Evolutionary conservation across 2,888 invertebrate species (phyloP).

Genomic region (Nymphalis c-album): DNA sequence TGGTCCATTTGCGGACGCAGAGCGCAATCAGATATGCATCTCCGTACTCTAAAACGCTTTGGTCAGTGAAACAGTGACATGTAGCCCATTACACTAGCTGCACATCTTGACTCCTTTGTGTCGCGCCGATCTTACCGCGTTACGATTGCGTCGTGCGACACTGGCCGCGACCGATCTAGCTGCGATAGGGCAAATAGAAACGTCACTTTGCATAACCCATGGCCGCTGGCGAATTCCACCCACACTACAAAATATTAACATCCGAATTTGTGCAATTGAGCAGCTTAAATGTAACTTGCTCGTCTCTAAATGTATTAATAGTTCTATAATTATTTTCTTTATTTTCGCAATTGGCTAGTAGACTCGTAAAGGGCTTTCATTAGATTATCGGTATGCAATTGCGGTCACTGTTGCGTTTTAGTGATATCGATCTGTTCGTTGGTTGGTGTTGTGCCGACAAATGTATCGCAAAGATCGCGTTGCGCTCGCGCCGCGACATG

Average conservation of each 20-base stretch:
- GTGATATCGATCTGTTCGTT: conserved; percentile 65
- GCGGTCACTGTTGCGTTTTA: conserved; percentile 60
- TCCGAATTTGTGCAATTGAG: conserved; percentile 32
- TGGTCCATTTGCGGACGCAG: conserved; percentile 76
- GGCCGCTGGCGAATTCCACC: conserved; percentile 63
- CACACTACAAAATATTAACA: conserved; percentile 42
- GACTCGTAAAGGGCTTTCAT: conserved; percentile 60
- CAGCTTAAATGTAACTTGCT: conserved; percentile 31
- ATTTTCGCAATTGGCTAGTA: conserved; percentile 45
- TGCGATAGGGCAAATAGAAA: conserved; percentile 77
- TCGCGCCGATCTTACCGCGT: conserved; percentile 70
- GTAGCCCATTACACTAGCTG: conserved; percentile 71
- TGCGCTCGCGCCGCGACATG: conserved; percentile 62
- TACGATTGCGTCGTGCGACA: conserved; percentile 65
- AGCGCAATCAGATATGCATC: conserved; percentile 75
- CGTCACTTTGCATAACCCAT: conserved; percentile 74
- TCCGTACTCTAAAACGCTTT: conserved; percentile 55
- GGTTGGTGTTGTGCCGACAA: conserved; percentile 71
- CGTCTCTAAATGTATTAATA: conserved; percentile 23
- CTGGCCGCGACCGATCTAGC: conserved; percentile 74
- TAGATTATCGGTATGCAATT: conserved; percentile 73
- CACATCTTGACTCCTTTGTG: conserved; percentile 79
- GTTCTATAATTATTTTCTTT: conserved; percentile 33
- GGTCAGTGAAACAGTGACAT: conserved; percentile 71
- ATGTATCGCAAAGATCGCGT: conserved; percentile 78